Conservation (phyloP, 1,140 invertebrate genomes). For the Maconellicoccus hirsutus region DNA sequence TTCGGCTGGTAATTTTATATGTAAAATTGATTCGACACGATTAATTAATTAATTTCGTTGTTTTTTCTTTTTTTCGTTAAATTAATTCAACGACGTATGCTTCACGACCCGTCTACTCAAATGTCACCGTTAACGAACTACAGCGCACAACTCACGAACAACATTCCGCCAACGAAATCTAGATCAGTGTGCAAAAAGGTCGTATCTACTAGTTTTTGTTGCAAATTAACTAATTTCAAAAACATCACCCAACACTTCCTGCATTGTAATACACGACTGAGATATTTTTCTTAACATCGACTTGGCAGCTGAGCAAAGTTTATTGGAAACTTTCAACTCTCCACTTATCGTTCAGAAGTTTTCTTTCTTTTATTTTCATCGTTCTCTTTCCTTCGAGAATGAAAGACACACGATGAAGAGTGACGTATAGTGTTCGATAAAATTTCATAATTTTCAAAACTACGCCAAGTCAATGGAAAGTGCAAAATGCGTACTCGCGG, state of each 20-base stretch:
- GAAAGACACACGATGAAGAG: too few species aligned
- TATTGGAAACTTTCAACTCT: too few species aligned
- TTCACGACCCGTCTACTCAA: neutral
- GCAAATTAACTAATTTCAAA: too few species aligned
- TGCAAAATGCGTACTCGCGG: neutral
- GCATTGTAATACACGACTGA: too few species aligned
- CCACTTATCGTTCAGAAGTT: too few species aligned
- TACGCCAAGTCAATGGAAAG: neutral
- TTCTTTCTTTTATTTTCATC: too few species aligned
- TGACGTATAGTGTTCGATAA: too few species aligned
- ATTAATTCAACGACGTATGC: neutral
- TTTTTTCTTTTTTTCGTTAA: neutral
- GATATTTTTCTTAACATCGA: too few species aligned
- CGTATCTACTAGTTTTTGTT: neutral
- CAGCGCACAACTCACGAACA: neutral
- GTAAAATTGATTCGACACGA: constrained; percentile 3
- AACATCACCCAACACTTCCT: too few species aligned
- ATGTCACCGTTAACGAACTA: neutral
- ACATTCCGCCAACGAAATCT: neutral
- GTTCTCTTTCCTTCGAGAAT: too few species aligned
- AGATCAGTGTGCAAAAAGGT: constrained; percentile 8
- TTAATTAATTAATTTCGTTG: neutral
- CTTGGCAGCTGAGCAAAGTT: too few species aligned
- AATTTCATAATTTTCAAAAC: neutral
- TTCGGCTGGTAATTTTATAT: neutral